Evolutionary conservation across 2,113 vertebrate genomes (phyloP), one percentile per base, ranked within the genome.

Genomic region (Planiliza haematocheilus): DNA sequence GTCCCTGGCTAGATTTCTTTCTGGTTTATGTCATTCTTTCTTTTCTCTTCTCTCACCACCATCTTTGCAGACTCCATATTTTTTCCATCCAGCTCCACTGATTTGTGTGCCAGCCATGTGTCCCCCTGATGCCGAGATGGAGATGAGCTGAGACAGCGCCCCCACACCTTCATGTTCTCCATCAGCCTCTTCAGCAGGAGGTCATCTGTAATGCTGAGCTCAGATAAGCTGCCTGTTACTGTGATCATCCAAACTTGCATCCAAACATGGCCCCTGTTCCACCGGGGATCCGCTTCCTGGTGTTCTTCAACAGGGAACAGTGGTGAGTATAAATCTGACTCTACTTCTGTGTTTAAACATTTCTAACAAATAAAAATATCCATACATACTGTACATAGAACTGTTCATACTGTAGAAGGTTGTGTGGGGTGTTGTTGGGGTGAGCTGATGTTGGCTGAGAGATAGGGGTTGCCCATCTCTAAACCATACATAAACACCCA

Each of bases 271-370:
- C 93, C 4, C 67, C 90, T 2, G 58, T 94, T 53, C 93, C 93
- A 49, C 93, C 90, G 20, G 92, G 93, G 17, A 81, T 94, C 58
- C 91, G 90, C 12, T 85, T 93, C 69, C 71, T 94, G 73, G 77
- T 84, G 17, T 91, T 91, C 68, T 93, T 94, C 49, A 63, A 90
- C 81, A 88, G 85, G 70, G 88, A 93, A 62, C 92, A 94, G 38
- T 94, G 93, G 93, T 94, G 52, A 91, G 92, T 58, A 14, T 38
- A 18, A 56, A 63, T 14, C 14, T 37, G 36, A 8, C 2, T 9
- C 12, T 60, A 3, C 8, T 8, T 42, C 10, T 3, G 39, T 48
- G n/a, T 10, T 48, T 48, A 17, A 30, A 30, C 24, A 30, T 30
- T 30, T 30, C 24, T 30, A 30, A 30, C 24, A 30, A 30, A 30